These are phyloP conservation scores for Cydia strobilella DNA, from an alignment of 1,140 invertebrate species.

Conservation along the genomic window DNA sequence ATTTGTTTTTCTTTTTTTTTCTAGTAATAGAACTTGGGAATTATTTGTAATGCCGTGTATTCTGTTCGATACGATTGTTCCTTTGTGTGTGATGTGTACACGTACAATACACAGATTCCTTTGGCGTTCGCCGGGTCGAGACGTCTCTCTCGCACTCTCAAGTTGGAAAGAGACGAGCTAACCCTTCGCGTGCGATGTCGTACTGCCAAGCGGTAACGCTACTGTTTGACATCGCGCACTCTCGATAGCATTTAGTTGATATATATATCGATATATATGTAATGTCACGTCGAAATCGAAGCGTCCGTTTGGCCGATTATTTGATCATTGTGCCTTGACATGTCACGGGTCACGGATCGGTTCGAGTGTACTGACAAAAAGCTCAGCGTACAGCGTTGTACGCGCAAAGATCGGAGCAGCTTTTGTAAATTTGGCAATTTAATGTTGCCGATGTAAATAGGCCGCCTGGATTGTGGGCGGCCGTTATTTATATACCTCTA, in stretches of 20 bases:
- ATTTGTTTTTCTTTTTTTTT: slow-evolving; percentile 2
- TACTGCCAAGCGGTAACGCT: slow-evolving; percentile 1
- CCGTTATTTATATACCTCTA: slow-evolving; percentile 21
- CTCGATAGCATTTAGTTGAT: slow-evolving; percentile 20
- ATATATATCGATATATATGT: slow-evolving; percentile 3
- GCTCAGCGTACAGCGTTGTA: slow-evolving; percentile 1
- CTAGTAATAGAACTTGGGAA: not conserved
- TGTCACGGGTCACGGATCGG: not conserved
- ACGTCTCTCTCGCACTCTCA: not conserved
- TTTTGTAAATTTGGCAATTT: slow-evolving; percentile 51
- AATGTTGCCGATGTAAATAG: slow-evolving; percentile 53
- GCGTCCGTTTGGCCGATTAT: not conserved
- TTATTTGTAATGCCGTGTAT: slow-evolving; percentile 11
- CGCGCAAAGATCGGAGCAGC: slow-evolving; percentile 29
- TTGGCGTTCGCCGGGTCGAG: not conserved
- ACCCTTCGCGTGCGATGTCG: not conserved
- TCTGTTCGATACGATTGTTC: slow-evolving; percentile 15
- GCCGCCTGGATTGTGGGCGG: slow-evolving; percentile 2
- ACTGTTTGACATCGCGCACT: slow-evolving; percentile 1
- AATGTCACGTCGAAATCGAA: not conserved
- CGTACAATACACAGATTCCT: not conserved
- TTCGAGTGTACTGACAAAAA: not conserved
- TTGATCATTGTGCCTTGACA: slow-evolving; percentile 4
- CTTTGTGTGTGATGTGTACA: not conserved
- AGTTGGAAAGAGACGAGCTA: not conserved